Base-by-base conservation (phyloP, 2,797 vertebrate species). In the Trachurus trachurus region DNA sequence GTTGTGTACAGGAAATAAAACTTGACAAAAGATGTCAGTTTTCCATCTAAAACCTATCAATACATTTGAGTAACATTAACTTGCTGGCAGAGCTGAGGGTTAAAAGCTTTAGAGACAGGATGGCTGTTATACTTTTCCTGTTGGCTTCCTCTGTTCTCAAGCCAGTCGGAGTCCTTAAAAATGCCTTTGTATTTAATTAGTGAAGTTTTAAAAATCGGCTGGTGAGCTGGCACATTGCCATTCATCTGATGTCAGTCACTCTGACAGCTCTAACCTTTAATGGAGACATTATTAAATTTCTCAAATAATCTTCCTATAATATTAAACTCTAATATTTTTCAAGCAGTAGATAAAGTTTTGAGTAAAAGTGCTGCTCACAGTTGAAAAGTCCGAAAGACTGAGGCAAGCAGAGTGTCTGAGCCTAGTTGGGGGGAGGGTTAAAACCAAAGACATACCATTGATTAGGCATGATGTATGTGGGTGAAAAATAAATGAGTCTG, bases 241-340 rank as follows among this genome's bases (percentile, higher is more conserved):
- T 93, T 91, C 79, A 82, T 85, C 63, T 78, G 53, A 84, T 89
- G 89, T 89, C 91, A 91, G 78, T 90, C 85, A 88, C 76, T 66
- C 90, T 90, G 89, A 93, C 82, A 54, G 80, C 81, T 85, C 78
- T 88, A 89, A 94, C 92, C 91, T 95, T 95, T 93, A 78, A 84
- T 74, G 40, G 74, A 87, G 80, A 88, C 89, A 88, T 90, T 88
- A 84, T 92, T 94, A 74, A 89, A 81, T 89, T 88, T 77, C 73
- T 74, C 69, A 81, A 84, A 91, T 93, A 70, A 76, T 89, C 79
- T 79, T 71, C 81, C 81, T 89, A 78, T 81, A 86, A 91, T 89
- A 86, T 88, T 79, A 90, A 90, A 91, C 75, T 50, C 57, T 86
- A 85, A 92, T 88, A 91, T 88, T 85, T 88, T 26, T 26, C 65